Base-by-base conservation (phyloP, 2,113 vertebrate species). In the Neolamprologus devosi region DNA sequence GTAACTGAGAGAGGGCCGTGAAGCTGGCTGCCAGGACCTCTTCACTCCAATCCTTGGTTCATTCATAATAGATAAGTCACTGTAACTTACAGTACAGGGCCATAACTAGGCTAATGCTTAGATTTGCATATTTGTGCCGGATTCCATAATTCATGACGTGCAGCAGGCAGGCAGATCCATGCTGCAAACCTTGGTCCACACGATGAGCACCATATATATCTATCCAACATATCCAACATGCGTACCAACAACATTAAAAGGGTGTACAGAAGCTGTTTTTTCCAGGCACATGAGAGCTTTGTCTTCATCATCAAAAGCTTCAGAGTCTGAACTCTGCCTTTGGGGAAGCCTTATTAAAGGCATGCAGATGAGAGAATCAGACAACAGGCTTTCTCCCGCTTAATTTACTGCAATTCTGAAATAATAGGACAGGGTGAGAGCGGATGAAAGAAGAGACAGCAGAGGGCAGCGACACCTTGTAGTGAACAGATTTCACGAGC, bases 51-150 rank as follows among this genome's bases (percentile, higher is more conserved):
- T 91, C 82, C 87, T 79, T 79, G 30, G 75, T 92, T 95, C 94
- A 95, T 96, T 91, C 92, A 96, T 96, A 95, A 97, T 96, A 95
- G 91, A 96, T 94, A 94, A 94, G 93, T 90, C 89, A 92, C 91
- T 95, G 92, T 94, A 94, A 95, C 82, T 94, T 96, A 95, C 91
- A 92, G 96, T 94, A 93, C 89, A 85, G 91, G 87, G 92, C 89
- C 86, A 94, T 91, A 96, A 96, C 95, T 95, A 95, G 95, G 95
- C 93, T 96, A 95, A 95, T 95, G 91, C 93, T 73, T 80, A 85
- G 47, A 96, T 97, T 95, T 95, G 93, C 96, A 96, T 96, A 95
- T 96, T 95, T 93, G 89, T 95, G 92, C 88, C 51, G 28, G 89
- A 85, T 89, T 96, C 88, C 91, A 96, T 96, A 94, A 96, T 96